phyloP scores from a whole-genome alignment of 2,113 vertebrate species.

The Apteryx mantelli region DNA sequence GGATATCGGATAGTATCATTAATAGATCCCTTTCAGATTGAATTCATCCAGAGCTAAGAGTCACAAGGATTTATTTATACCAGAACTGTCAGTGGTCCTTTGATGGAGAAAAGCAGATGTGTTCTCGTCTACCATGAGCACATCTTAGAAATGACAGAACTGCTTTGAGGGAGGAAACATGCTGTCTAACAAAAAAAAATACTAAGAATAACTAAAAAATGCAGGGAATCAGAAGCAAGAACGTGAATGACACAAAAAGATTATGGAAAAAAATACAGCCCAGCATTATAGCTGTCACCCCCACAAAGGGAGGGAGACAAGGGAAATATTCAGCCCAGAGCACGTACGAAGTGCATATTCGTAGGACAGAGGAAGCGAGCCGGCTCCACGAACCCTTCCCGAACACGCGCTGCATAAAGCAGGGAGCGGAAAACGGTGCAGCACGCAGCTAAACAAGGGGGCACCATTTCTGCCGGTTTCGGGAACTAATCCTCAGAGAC shows the following conservation, averaged over 20 bases:
- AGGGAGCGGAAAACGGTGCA: not conserved
- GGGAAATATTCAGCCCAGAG: not conserved
- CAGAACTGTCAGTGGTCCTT: not conserved
- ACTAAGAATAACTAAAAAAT: not conserved
- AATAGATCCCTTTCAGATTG: not conserved
- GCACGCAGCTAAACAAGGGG: not conserved
- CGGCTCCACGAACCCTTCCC: not conserved
- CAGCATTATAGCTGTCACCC: not conserved
- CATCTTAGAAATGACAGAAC: not conserved
- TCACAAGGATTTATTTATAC: not conserved
- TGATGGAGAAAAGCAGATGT: fast-evolving
- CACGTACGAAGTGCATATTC: fast-evolving
- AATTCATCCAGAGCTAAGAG: not conserved
- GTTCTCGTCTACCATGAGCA: not conserved
- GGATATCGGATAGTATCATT: fast-evolving
- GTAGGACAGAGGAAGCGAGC: not conserved
- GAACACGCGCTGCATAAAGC: fast-evolving
- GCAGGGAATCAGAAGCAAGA: not conserved
- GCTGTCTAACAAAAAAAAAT: too few species aligned
- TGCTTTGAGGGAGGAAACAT: not conserved
- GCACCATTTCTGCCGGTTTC: fast-evolving
- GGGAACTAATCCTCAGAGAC: fast-evolving
- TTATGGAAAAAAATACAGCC: not conserved
- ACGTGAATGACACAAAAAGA: not conserved
- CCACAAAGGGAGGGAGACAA: not conserved